Percentiles rank a stretch among this genome's conserved stretches.
Conservation (phyloP, 1,140 invertebrate genomes). For the Reticulitermes speratus region DNA sequence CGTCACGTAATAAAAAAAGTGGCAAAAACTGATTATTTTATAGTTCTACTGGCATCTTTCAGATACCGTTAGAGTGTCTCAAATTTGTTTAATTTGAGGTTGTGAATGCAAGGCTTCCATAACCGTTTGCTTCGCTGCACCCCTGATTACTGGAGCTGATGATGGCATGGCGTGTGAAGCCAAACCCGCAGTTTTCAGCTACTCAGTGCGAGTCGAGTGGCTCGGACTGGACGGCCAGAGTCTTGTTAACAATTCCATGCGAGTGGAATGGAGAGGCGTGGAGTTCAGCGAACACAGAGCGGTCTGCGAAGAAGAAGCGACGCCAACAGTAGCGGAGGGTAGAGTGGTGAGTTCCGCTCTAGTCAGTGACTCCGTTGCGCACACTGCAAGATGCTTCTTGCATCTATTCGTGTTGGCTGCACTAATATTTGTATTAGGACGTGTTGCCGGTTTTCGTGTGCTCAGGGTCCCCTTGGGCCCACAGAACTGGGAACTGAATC, state of each 20-base stretch:
- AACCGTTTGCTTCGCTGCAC: no score
- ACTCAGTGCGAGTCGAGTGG: conserved; percentile 33
- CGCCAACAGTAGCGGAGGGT: not conserved
- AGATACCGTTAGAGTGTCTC: no score
- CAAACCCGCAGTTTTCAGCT: not conserved
- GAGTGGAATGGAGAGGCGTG: conserved; percentile 20
- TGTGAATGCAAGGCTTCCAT: no score
- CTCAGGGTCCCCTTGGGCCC: not conserved
- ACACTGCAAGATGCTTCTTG: conserved; percentile 21
- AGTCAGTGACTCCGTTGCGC: not conserved
- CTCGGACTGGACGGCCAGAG: conserved; percentile 26
- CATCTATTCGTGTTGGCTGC: conserved; percentile 24
- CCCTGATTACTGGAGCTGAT: not conserved
- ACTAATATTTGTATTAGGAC: not conserved
- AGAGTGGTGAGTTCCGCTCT: not conserved
- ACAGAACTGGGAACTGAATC: not conserved
- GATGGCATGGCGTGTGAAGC: conserved; percentile 26
- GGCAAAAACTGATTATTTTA: no score
- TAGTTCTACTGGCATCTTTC: no score
- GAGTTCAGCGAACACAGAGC: conserved; percentile 23
- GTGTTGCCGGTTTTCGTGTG: not conserved
- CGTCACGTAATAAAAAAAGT: no score
- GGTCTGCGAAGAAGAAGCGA: conserved; percentile 2
- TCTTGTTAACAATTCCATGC: conserved; percentile 27
- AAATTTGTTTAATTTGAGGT: no score